Evolutionary conservation across 2,113 vertebrate genomes (phyloP).

Genomic region (Seriola rivoliana): DNA sequence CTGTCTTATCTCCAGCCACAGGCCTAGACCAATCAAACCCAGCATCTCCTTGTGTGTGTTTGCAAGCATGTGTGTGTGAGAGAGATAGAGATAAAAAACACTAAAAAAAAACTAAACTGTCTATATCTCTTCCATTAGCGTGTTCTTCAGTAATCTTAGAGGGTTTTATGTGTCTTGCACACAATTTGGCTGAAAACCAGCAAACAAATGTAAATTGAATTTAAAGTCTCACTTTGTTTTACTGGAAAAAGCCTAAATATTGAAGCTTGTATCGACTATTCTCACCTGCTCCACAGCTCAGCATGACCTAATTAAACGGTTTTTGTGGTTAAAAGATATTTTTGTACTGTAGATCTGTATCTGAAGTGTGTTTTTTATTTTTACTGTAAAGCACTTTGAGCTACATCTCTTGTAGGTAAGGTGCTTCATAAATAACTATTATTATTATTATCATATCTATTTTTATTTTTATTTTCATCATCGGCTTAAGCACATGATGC

Average conservation of each 20-base stretch:
- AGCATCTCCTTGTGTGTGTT: constrained; percentile 46
- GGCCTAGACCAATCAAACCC: constrained; percentile 45
- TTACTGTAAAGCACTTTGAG: too few relatives aligned
- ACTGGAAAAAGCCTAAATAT: neutral
- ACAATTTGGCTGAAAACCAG: neutral
- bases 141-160: constrained; percentile 3
- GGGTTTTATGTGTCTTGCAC: neutral
- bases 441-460: too few relatives aligned
- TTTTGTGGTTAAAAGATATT: neutral
- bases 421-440: too few relatives aligned
- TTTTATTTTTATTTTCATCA: too few relatives aligned
- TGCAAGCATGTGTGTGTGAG: neutral
- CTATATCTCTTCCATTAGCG: constrained; percentile 11
- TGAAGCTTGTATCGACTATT: neutral
- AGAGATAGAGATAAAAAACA: constrained; percentile 17
- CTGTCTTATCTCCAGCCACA: constrained; percentile 61
- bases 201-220: too few relatives aligned
- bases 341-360: neutral
- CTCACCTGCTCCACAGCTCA: neutral
- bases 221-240: neutral
- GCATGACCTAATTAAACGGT: neutral
- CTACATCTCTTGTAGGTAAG: too few relatives aligned
- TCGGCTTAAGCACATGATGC: neutral
- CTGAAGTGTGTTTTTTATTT: too few relatives aligned
- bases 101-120: neutral